These are phyloP conservation scores for Lerema accius DNA, from an alignment of 1,140 invertebrate species.

Conservation along the genomic window DNA sequence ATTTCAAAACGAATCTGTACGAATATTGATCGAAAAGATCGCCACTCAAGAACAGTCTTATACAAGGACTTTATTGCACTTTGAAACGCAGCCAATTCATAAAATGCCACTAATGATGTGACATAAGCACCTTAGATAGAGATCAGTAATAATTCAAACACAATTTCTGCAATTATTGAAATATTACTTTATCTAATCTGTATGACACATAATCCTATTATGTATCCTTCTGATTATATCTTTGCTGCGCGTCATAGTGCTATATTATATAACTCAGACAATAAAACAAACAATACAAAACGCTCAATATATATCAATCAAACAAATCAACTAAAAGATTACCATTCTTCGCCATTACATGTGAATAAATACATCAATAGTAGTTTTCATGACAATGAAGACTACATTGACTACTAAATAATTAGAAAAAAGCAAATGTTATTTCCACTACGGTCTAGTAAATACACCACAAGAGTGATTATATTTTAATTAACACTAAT, in stretches of 20 bases:
- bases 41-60: constrained; percentile 43
- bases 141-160: background rate
- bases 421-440: constrained; percentile 39
- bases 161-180: background rate
- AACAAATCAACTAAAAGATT: constrained; percentile 22
- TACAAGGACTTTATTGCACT: constrained; percentile 10
- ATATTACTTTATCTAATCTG: constrained; percentile 22
- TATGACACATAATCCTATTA: constrained; percentile 22
- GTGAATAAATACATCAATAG: constrained; percentile 50
- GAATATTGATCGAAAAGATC: constrained; percentile 40
- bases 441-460: constrained; percentile 43
- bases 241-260: constrained; percentile 9
- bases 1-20: constrained; percentile 32
- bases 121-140: constrained; percentile 14
- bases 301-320: constrained; percentile 26
- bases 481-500: constrained; percentile 31
- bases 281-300: constrained; percentile 43
- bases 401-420: constrained; percentile 60
- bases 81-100: constrained; percentile 20
- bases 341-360: constrained; percentile 29
- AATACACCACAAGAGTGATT: constrained; percentile 37
- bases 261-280: constrained; percentile 31
- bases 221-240: background rate
- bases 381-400: constrained; percentile 69
- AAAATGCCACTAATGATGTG: constrained; percentile 1